Base-by-base conservation (phyloP, 1,140 invertebrate genomes). In the Melipona quadrifasciata region DNA sequence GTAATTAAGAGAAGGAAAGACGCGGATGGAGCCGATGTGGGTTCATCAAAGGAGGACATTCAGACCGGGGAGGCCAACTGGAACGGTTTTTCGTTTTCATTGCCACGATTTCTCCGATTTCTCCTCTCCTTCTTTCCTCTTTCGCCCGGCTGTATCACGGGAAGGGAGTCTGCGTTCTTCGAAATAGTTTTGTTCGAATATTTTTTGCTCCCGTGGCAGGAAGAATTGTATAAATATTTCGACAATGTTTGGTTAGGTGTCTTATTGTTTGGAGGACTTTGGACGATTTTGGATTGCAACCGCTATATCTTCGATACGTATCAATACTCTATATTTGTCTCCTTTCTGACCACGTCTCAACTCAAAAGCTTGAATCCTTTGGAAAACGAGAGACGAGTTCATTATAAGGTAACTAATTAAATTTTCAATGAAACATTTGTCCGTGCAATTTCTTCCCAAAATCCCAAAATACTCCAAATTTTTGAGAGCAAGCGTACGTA, bases 1-100 rank as follows among this genome's bases (percentile, higher is more conserved):
- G 85, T 91, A 91, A 91, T 91, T 91, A 91, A 91, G 76, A 90
- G 84, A 86, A 87, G 85, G 82, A 86, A 67, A 77, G 89, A 86
- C 84, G 81, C 84, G 61, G 77, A 84, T 77, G 80, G 77, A 84
- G 76, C 55, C 47, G 57, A 79, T 78, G 74, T 76, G 65, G 71
- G 76, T 78, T 67, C 78, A 58, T 87, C 82, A 72, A 79, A 65
- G 76, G 57, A 84, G 75, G 76, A 79, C 77, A 86, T 55, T 75
- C 61, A 78, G 17, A 19, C 16, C 57, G 27, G 57, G n/a, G 51
- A 86, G 53, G 31, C 67, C 24, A 34, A 27, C n/a, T n/a, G 21
- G 55, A 70, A 24, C 73, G 47, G 39, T 78, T 71, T 51, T 70
- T 65, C 74, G 74, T 70, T 78, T 70, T 68, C 81, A 70, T 78